Evolutionary conservation across 2,797 vertebrate genomes (phyloP).

Genomic region (Neostethus bicornis): DNA sequence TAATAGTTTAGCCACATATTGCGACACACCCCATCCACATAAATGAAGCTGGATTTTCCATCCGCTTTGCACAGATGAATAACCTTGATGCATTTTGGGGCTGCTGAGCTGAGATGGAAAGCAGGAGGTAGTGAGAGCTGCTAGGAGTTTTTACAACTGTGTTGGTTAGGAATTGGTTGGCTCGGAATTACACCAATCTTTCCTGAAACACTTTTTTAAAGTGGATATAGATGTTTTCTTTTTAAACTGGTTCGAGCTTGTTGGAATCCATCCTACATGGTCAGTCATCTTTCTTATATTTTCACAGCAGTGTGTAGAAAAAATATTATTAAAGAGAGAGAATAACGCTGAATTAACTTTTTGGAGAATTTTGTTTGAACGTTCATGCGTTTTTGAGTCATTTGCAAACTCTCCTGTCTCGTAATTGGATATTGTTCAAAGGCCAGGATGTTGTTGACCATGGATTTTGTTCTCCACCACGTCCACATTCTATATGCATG

Average conservation of each 20-base stretch:
- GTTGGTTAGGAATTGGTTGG: constrained; percentile 11
- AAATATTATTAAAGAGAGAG: too few relatives aligned
- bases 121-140: constrained; percentile 9
- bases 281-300: too few relatives aligned
- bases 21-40: constrained; percentile 32
- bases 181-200: constrained; percentile 6
- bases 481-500: too few relatives aligned
- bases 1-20: constrained; percentile 38
- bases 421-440: too few relatives aligned
- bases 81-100: constrained; percentile 33
- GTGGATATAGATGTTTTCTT: background rate
- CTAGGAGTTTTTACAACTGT: constrained; percentile 8
- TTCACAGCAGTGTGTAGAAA: too few relatives aligned
- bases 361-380: too few relatives aligned
- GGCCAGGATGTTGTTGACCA: too few relatives aligned
- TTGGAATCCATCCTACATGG: background rate
- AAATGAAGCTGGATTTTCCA: constrained; percentile 39
- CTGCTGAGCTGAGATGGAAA: constrained; percentile 26
- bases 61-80: constrained; percentile 42
- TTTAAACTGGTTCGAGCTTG: background rate
- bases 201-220: background rate
- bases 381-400: too few relatives aligned
- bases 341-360: too few relatives aligned
- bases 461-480: too few relatives aligned
- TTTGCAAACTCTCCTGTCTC: too few relatives aligned